These are phyloP conservation scores for Subacronicta megacephala DNA, from an alignment of 2,888 invertebrate genomes.

Conservation along the genomic window DNA sequence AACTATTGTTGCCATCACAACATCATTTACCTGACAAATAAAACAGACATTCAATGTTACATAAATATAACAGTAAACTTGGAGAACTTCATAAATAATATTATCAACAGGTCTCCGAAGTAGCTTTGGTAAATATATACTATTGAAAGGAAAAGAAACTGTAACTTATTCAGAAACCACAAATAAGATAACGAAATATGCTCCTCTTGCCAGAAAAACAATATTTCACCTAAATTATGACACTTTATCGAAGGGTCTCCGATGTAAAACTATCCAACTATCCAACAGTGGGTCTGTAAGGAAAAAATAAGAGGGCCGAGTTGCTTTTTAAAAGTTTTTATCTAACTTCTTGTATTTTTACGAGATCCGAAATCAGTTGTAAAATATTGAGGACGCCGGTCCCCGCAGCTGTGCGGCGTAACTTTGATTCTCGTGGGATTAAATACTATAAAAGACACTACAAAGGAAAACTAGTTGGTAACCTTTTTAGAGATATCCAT, in stretches of 20 bases:
- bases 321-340: conserved; percentile 79
- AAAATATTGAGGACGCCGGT: conserved; percentile 73
- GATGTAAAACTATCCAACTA: conserved; percentile 84
- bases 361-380: conserved; percentile 79
- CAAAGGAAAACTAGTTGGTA: conserved; percentile 37
- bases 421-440: conserved; percentile 74
- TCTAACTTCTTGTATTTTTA: conserved; percentile 76
- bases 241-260: conserved; percentile 84
- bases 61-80: conserved; percentile 37
- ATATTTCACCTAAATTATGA: conserved; percentile 84
- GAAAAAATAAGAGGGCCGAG: conserved; percentile 76
- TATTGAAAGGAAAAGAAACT: conserved; percentile 62
- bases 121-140: conserved; percentile 56
- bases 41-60: conserved; percentile 31
- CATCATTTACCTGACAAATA: conserved; percentile 42
- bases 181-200: conserved; percentile 78
- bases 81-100: conserved; percentile 56
- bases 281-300: conserved; percentile 75
- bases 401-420: conserved; percentile 69
- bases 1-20: conserved; percentile 8
- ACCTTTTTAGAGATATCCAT: conserved; percentile 20
- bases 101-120: conserved; percentile 72
- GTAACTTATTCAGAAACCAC: conserved; percentile 71
- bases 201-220: conserved; percentile 72
- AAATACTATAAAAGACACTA: conserved; percentile 55